A percentile compares a stretch with the other conserved stretches of the same genome.
These are phyloP conservation scores for Epistrophella euchroma DNA, from an alignment of 2,888 invertebrate genomes.

Conservation along the genomic window DNA sequence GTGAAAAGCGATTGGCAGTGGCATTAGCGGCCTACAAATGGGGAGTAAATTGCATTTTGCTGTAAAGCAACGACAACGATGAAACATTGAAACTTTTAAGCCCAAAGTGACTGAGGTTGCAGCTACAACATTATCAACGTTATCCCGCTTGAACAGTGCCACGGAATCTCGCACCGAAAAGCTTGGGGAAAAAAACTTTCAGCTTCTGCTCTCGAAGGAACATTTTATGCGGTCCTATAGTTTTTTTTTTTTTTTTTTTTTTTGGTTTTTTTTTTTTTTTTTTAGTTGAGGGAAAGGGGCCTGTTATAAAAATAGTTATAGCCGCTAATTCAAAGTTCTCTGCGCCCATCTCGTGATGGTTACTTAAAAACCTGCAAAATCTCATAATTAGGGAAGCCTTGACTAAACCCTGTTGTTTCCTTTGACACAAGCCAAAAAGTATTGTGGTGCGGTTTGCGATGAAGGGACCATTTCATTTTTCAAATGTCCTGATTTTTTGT, in stretches of 20 bases:
- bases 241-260: not conserved
- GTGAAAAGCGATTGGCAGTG: constrained; percentile 47
- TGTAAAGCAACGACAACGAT: constrained; percentile 46
- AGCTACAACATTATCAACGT: constrained; percentile 72
- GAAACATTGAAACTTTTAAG: constrained; percentile 56
- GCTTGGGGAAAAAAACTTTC: constrained; percentile 43
- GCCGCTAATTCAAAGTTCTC: constrained; percentile 47
- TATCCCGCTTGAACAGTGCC: constrained; percentile 26
- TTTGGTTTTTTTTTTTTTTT: not conserved
- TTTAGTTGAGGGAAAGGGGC: not conserved
- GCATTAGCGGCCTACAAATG: constrained; percentile 72
- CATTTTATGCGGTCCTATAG: constrained; percentile 51
- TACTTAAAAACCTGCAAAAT: constrained; percentile 69
- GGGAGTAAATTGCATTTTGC: constrained; percentile 69
- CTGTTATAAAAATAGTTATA: constrained; percentile 9
- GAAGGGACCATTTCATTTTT: constrained; percentile 1
- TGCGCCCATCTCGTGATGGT: constrained; percentile 47
- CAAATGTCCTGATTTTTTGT: constrained; percentile 18
- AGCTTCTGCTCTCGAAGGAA: constrained; percentile 57
- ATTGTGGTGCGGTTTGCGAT: not conserved
- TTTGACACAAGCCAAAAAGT: constrained; percentile 44
- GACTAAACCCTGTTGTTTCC: constrained; percentile 61
- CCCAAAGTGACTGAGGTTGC: constrained; percentile 72
- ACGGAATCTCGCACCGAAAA: not conserved
- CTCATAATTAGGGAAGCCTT: constrained; percentile 57